Conservation (phyloP, 2,797 vertebrate genomes). For the Sebastiscus albofasciatus region DNA sequence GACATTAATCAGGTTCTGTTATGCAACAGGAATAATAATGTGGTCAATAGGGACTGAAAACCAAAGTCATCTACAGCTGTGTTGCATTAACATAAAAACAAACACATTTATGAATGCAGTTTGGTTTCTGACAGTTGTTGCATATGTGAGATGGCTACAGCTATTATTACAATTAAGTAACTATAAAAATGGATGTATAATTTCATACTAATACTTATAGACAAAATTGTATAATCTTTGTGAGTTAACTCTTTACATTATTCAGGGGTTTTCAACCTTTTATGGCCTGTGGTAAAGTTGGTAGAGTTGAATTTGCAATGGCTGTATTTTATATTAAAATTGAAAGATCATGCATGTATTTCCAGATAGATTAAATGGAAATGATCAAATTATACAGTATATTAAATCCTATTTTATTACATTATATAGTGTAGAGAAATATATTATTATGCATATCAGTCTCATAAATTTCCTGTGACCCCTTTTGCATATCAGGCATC, state of each 20-base stretch:
- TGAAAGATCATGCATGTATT: not conserved
- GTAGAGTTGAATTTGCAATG: not conserved
- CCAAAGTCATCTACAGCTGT: not conserved
- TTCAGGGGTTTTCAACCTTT: not conserved
- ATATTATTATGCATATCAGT: not conserved
- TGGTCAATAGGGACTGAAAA: not conserved
- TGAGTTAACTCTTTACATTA: not conserved
- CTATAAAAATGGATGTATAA: not conserved
- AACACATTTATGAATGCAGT: not conserved
- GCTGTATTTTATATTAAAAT: not conserved
- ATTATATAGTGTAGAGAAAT: not conserved
- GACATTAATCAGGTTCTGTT: not conserved
- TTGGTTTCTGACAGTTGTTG: constrained; percentile 12
- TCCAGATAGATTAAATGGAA: not conserved
- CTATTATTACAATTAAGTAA: constrained; percentile 3
- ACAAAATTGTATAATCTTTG: not conserved
- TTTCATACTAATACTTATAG: not conserved
- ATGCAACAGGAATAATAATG: not conserved
- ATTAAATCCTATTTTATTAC: not conserved
- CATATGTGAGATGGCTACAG: not conserved
- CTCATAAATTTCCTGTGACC: not conserved
- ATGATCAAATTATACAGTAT: not conserved
- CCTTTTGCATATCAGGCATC: not conserved
- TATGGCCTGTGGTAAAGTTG: not conserved
- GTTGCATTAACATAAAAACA: not conserved